These are phyloP conservation scores for Aphis gossypii DNA, from an alignment of 1,140 invertebrate genomes.

Conservation along the genomic window DNA sequence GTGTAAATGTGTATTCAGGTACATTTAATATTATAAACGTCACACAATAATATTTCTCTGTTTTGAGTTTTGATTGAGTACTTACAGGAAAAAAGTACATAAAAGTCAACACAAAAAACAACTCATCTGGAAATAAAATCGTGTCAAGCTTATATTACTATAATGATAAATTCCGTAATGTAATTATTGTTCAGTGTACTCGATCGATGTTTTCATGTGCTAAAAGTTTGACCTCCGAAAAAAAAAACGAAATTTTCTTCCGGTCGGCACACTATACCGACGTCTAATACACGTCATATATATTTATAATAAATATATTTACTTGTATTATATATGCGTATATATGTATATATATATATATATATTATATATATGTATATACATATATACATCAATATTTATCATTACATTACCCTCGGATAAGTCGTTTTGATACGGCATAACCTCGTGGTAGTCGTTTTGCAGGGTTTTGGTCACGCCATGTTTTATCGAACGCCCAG, in stretches of 20 bases:
- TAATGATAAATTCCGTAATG: conserved; percentile 22
- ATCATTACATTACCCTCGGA: conserved; percentile 34
- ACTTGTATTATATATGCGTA: not conserved
- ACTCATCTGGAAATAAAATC: conserved; percentile 3
- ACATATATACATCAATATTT: conserved; percentile 29
- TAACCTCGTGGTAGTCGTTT: conserved; percentile 25
- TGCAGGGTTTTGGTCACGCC: conserved; percentile 50
- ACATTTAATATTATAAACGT: not conserved
- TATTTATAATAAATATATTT: not conserved
- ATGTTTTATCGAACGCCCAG: conserved; percentile 33
- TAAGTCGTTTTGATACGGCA: not conserved
- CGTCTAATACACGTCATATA: not conserved
- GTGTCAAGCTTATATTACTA: not conserved
- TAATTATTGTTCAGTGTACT: not conserved
- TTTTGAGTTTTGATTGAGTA: conserved; percentile 16
- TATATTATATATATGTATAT: not conserved
- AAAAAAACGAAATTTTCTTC: conserved; percentile 38
- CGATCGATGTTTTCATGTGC: conserved; percentile 11
- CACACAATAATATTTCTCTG: not conserved
- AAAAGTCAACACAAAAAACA: not conserved
- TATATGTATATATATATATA: not conserved
- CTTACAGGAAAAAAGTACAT: not conserved
- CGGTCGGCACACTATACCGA: not conserved
- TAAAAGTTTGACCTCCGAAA: conserved; percentile 6
- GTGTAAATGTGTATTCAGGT: not conserved